A percentile compares a stretch with the other conserved stretches of the same genome.
phyloP scores from a whole-genome alignment of 2,888 invertebrate species.

The Drosophila acutilabella region DNA sequence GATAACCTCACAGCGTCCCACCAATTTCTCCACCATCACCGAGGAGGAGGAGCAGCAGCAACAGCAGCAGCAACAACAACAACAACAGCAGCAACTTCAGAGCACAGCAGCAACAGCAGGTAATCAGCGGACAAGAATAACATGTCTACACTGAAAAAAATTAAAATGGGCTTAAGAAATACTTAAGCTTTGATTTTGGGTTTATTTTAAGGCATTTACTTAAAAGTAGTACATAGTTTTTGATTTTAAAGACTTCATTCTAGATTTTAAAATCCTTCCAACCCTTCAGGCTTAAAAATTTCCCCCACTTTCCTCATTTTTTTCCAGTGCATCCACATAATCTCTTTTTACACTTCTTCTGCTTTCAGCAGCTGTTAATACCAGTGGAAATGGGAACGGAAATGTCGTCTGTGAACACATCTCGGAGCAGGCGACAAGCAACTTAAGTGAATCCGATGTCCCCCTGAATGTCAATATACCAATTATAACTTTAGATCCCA shows the following conservation, averaged over 20 bases:
- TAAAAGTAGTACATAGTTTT: too few species aligned
- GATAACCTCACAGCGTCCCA: slow-evolving; percentile 71
- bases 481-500: slow-evolving; percentile 58
- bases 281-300: too few species aligned
- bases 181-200: too few species aligned
- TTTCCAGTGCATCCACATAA: not conserved
- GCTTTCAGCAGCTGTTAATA: slow-evolving; percentile 37
- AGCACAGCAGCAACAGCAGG: slow-evolving; percentile 33
- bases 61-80: slow-evolving; percentile 34
- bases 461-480: slow-evolving; percentile 45
- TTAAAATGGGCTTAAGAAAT: too few species aligned
- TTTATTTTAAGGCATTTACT: too few species aligned
- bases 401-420: slow-evolving; percentile 28
- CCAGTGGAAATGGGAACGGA: slow-evolving; percentile 31
- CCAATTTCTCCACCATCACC: slow-evolving; percentile 75
- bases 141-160: not conserved
- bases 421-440: slow-evolving; percentile 34
- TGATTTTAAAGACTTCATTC: too few species aligned
- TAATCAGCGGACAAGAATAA: slow-evolving; percentile 10
- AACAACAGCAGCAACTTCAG: not conserved
- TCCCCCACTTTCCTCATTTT: too few species aligned
- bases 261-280: too few species aligned
- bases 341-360: not conserved
- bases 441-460: slow-evolving; percentile 23
- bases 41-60: slow-evolving; percentile 72